These are phyloP conservation scores for Calidris pygmaea DNA, from an alignment of 2,113 vertebrate genomes.

Conservation along the genomic window DNA sequence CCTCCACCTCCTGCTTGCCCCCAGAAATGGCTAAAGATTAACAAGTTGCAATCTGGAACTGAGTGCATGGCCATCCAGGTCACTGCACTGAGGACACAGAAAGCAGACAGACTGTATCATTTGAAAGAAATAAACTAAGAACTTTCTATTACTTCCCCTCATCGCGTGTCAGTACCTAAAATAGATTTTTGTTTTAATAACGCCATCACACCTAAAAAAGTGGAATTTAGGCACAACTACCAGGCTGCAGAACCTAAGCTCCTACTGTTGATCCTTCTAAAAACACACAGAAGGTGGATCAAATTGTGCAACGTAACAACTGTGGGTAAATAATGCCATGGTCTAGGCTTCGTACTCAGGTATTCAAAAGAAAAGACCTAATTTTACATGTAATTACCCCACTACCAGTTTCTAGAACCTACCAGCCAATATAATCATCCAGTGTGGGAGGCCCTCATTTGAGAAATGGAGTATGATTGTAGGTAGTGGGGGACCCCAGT, in stretches of 20 bases:
- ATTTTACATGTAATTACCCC: background rate
- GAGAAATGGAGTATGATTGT: background rate
- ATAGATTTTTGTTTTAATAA: background rate
- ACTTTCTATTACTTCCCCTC: background rate
- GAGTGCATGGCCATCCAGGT: too few relatives aligned
- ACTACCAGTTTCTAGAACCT: background rate
- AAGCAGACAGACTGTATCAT: background rate
- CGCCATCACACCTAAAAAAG: background rate
- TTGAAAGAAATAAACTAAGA: background rate
- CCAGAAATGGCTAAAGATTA: background rate
- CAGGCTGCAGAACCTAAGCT: background rate
- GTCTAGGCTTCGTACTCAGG: background rate
- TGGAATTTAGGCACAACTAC: background rate
- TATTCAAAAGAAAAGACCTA: background rate
- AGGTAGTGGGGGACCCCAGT: background rate
- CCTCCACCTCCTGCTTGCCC: background rate
- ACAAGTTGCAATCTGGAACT: background rate
- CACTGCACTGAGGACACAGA: background rate
- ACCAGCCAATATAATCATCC: background rate
- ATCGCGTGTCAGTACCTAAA: background rate
- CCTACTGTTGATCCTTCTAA: background rate
- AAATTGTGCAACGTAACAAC: background rate
- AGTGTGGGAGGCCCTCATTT: background rate
- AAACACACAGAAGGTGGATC: background rate
- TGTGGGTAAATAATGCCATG: background rate